These are phyloP conservation scores for Heliothis peltigera DNA, from an alignment of 2,888 invertebrate species.

Conservation along the genomic window DNA sequence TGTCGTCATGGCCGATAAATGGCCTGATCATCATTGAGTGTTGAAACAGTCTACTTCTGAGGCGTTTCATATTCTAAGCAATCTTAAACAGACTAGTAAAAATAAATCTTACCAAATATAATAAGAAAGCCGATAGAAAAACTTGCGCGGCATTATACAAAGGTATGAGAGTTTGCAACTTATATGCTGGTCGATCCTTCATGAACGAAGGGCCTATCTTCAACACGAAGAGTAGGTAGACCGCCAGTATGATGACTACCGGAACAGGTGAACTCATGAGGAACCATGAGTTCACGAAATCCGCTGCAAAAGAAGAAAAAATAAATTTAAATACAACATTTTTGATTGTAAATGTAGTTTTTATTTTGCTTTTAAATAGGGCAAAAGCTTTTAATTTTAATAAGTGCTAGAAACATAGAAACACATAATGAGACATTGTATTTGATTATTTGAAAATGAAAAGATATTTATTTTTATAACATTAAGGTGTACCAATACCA, in stretches of 20 bases:
- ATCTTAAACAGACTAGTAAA: not conserved
- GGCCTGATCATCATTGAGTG: too few species aligned
- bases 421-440: too few species aligned
- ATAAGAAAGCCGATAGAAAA: conserved; percentile 83
- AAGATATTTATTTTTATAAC: too few species aligned
- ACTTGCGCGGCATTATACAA: conserved; percentile 92
- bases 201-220: conserved; percentile 92
- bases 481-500: too few species aligned
- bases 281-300: conserved; percentile 91
- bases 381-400: too few species aligned
- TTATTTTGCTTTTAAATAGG: too few species aligned
- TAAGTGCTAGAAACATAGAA: too few species aligned
- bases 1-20: too few species aligned
- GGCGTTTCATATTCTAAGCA: too few species aligned
- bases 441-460: too few species aligned
- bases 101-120: conserved; percentile 79
- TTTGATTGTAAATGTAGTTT: too few species aligned
- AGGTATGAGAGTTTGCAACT: conserved; percentile 90
- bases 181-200: conserved; percentile 90
- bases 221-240: conserved; percentile 92
- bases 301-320: conserved; percentile 85
- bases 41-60: too few species aligned
- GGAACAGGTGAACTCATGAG: conserved; percentile 91
- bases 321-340: not conserved
- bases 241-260: conserved; percentile 84